phyloP scores from a whole-genome alignment of 1,140 invertebrate species.

The Chrysomallon squamiferum region DNA sequence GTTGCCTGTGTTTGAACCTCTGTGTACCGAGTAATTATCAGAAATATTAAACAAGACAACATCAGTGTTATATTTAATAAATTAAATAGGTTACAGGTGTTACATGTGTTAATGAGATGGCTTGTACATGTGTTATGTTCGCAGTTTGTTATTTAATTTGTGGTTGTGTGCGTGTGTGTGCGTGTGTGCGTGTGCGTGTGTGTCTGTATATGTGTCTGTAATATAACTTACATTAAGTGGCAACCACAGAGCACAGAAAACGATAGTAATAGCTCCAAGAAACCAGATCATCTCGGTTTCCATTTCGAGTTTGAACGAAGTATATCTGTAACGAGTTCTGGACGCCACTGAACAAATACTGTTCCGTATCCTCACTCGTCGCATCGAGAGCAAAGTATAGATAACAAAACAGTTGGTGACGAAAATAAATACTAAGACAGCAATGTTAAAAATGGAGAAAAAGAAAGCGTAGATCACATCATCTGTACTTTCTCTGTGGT shows the following conservation, averaged over 20 bases:
- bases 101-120: too few species aligned
- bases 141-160: too few species aligned
- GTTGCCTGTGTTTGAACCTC: too few species aligned
- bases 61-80: too few species aligned
- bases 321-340: not conserved
- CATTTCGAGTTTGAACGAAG: slow-evolving; percentile 49
- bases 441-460: slow-evolving; percentile 54
- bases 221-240: slow-evolving; percentile 64
- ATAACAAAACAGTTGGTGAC: slow-evolving; percentile 54
- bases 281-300: slow-evolving; percentile 65
- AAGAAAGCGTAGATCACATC: slow-evolving; percentile 51
- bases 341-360: slow-evolving; percentile 35
- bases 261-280: slow-evolving; percentile 62
- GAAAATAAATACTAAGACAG: slow-evolving; percentile 52
- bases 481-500: slow-evolving; percentile 51
- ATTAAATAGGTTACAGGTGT: too few species aligned
- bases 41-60: too few species aligned
- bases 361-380: slow-evolving; percentile 30
- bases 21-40: too few species aligned
- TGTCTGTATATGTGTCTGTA: too few species aligned
- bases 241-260: slow-evolving; percentile 63
- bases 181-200: not conserved
- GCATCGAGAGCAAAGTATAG: slow-evolving; percentile 53
- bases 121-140: too few species aligned
- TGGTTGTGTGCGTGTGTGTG: too few species aligned